Evolutionary conservation across 1,140 invertebrate species (phyloP).

Genomic region (Armadillidium nasatum): DNA sequence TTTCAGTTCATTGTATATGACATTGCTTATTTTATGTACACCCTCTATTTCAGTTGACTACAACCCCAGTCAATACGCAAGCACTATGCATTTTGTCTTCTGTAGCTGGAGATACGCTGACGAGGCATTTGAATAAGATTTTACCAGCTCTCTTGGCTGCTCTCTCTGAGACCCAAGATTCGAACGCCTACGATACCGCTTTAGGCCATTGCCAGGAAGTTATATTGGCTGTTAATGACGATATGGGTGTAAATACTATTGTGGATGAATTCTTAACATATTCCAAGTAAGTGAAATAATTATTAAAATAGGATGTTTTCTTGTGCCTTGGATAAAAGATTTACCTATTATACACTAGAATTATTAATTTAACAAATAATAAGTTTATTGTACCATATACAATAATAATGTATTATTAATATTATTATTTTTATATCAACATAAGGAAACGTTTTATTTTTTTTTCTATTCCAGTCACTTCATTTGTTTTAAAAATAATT

Average conservation of each 20-base stretch:
- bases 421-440: too few relatives aligned
- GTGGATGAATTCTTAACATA: conserved; percentile 85
- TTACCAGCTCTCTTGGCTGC: conserved; percentile 81
- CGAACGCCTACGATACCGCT: conserved; percentile 61
- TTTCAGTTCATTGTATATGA: background rate
- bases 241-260: conserved; percentile 76
- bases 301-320: too few relatives aligned
- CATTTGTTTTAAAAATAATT: too few relatives aligned
- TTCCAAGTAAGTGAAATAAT: conserved; percentile 57
- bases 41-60: conserved; percentile 62
- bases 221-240: conserved; percentile 80
- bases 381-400: too few relatives aligned
- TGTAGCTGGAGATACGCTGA: conserved; percentile 88
- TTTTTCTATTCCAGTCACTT: too few relatives aligned
- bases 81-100: conserved; percentile 86
- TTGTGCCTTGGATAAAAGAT: too few relatives aligned
- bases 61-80: conserved; percentile 80
- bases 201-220: conserved; percentile 75
- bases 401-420: too few relatives aligned
- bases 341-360: too few relatives aligned
- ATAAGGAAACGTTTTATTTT: too few relatives aligned
- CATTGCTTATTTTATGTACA: background rate
- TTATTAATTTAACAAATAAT: too few relatives aligned
- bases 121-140: conserved; percentile 83
- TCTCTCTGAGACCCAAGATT: conserved; percentile 57